A percentile compares a stretch with the other conserved stretches of the same genome.
Conservation (phyloP, 2,797 vertebrate species). For the Vultur gryphus region DNA sequence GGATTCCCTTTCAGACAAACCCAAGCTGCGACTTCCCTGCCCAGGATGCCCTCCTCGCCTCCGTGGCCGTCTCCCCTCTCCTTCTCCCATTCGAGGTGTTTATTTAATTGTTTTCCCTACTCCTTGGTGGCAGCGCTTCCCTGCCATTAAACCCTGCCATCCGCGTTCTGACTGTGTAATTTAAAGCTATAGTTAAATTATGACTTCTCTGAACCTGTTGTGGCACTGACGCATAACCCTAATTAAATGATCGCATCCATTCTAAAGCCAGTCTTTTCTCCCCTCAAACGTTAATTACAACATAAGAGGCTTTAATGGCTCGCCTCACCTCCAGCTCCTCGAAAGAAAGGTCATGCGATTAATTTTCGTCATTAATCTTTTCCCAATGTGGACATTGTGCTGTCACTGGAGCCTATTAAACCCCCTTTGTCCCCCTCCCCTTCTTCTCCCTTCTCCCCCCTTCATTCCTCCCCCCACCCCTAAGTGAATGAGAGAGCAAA, state of each 20-base stretch:
- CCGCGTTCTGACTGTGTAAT: constrained; percentile 82
- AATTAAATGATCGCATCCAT: constrained; percentile 93
- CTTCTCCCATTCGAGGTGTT: constrained; percentile 62
- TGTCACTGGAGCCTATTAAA: constrained; percentile 84
- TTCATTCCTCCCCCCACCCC: constrained; percentile 58
- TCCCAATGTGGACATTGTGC: constrained; percentile 87
- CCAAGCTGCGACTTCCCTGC: neutral
- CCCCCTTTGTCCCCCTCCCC: constrained; percentile 75
- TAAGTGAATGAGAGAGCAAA: constrained; percentile 74
- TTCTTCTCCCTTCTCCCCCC: constrained; percentile 46
- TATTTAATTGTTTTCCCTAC: constrained; percentile 76
- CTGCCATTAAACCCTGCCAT: constrained; percentile 76
- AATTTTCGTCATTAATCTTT: constrained; percentile 92
- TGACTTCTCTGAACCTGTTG: constrained; percentile 88
- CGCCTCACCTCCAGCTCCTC: constrained; percentile 91
- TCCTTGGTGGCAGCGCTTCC: constrained; percentile 61
- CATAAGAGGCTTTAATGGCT: constrained; percentile 95
- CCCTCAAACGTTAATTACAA: constrained; percentile 91
- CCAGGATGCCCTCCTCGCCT: neutral
- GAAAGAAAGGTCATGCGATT: constrained; percentile 92
- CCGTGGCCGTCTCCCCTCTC: neutral
- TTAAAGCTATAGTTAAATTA: constrained; percentile 89
- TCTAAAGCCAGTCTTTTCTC: constrained; percentile 85
- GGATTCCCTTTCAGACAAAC: neutral
- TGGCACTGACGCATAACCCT: constrained; percentile 89